Conservation (phyloP, 1,140 invertebrate species). For the Drosophila bipectinata region DNA sequence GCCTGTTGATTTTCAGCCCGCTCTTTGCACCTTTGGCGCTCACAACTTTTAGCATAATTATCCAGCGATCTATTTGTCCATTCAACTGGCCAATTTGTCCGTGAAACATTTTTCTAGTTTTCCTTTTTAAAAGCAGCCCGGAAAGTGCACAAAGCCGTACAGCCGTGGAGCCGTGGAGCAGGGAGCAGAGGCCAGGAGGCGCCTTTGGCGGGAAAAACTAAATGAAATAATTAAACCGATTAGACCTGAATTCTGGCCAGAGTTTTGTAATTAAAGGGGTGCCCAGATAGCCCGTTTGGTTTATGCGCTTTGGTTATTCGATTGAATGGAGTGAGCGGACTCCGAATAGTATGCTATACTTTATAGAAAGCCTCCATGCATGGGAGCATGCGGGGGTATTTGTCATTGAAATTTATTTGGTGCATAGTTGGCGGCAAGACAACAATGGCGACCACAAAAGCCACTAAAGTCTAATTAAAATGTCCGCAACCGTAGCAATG, state of each 20-base stretch:
- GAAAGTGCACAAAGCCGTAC: neutral
- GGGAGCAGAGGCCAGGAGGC: neutral
- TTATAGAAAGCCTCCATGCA: too few relatives aligned
- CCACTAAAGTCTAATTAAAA: constrained; percentile 65
- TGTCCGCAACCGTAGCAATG: constrained; percentile 51
- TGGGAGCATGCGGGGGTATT: constrained; percentile 18
- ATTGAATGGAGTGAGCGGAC: too few relatives aligned
- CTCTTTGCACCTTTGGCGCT: constrained; percentile 9
- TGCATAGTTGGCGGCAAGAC: constrained; percentile 44
- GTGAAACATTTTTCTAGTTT: constrained; percentile 24
- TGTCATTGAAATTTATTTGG: constrained; percentile 59
- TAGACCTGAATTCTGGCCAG: neutral
- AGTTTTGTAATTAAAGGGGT: neutral
- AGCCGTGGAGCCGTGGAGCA: too few relatives aligned
- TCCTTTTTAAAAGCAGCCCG: neutral
- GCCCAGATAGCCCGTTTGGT: too few relatives aligned
- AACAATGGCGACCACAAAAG: constrained; percentile 55
- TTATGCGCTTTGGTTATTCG: too few relatives aligned
- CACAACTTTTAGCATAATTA: constrained; percentile 49
- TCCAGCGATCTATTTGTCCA: constrained; percentile 48
- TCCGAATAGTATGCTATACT: too few relatives aligned
- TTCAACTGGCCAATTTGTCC: constrained; percentile 55
- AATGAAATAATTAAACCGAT: neutral
- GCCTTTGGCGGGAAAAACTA: neutral
- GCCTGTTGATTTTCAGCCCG: constrained; percentile 56